Percentiles rank a stretch among this genome's conserved stretches.
Conservation (phyloP, 2,888 invertebrate species). For the Pelosia muscerda region DNA sequence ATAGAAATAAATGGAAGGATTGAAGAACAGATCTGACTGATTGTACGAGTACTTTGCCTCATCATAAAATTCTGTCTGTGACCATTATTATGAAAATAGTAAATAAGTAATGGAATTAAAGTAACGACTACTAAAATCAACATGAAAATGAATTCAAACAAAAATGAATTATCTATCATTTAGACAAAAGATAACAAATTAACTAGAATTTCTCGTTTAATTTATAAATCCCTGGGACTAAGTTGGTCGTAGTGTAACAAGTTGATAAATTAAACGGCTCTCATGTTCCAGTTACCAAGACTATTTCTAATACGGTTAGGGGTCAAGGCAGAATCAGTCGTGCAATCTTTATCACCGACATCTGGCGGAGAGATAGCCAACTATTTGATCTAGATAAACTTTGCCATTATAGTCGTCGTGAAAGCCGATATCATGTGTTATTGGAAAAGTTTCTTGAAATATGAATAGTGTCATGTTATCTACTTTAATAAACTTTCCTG, state of each 20-base stretch:
- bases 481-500: neutral
- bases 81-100: too few relatives aligned
- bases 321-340: constrained; percentile 65
- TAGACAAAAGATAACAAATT: constrained; percentile 14
- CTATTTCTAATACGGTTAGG: constrained; percentile 57
- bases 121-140: neutral
- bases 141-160: neutral
- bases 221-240: constrained; percentile 30
- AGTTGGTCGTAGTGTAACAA: constrained; percentile 33
- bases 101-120: neutral
- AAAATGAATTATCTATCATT: neutral
- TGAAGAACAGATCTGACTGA: too few relatives aligned
- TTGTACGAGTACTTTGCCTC: too few relatives aligned
- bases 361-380: constrained; percentile 66
- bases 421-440: constrained; percentile 35
- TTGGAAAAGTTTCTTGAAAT: constrained; percentile 29
- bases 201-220: constrained; percentile 2
- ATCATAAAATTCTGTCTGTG: too few relatives aligned
- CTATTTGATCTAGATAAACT: constrained; percentile 70
- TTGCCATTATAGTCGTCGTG: constrained; percentile 57
- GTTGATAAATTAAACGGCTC: constrained; percentile 53
- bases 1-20: too few relatives aligned
- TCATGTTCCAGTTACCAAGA: constrained; percentile 55
- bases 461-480: constrained; percentile 10
- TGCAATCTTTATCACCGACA: constrained; percentile 67